phyloP scores from a whole-genome alignment of 2,888 invertebrate genomes.

The Lepidonotus clava region DNA sequence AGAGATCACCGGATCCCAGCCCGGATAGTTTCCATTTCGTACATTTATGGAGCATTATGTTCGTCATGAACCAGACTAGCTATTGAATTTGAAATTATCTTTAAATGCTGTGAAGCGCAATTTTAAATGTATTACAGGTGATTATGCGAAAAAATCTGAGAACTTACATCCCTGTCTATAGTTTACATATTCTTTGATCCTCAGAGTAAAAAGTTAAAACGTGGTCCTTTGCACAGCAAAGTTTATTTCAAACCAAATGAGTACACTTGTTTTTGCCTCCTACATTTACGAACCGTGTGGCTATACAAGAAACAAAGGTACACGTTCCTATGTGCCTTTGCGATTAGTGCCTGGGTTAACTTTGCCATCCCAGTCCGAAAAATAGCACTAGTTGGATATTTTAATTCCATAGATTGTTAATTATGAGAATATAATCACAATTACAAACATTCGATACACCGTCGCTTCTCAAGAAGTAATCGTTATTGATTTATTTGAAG shows the following conservation, averaged over 20 bases:
- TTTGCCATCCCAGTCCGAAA: not conserved
- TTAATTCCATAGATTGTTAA: too few species aligned
- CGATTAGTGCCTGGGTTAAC: not conserved
- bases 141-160: too few species aligned
- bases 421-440: not conserved
- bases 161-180: too few species aligned
- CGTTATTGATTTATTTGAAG: not conserved
- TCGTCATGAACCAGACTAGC: too few species aligned
- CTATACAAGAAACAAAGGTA: not conserved
- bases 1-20: too few species aligned
- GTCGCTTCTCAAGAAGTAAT: not conserved
- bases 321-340: not conserved
- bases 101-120: too few species aligned
- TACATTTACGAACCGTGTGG: not conserved
- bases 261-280: constrained; percentile 1
- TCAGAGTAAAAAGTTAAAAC: not conserved
- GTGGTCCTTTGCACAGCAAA: constrained; percentile 50
- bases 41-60: too few species aligned
- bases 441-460: not conserved
- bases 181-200: too few species aligned
- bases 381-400: not conserved
- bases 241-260: constrained; percentile 53
- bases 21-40: too few species aligned
- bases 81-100: too few species aligned
- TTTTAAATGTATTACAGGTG: too few species aligned